Base-by-base conservation (phyloP, 2,888 invertebrate genomes). In the Gerris lacustris region DNA sequence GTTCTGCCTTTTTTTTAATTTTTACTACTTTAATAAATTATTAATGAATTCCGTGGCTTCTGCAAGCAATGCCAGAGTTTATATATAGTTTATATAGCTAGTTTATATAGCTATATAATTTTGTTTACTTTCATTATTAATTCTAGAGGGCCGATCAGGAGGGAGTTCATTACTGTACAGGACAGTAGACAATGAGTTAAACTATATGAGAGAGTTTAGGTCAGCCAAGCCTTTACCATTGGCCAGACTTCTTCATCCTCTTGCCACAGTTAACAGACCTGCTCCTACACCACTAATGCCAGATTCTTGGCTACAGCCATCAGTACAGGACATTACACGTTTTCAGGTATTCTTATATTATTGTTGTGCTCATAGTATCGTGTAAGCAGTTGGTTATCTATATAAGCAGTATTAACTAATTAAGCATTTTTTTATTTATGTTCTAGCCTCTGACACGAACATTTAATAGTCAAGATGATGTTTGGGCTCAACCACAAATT, bases 111-210 rank as follows among this genome's bases (percentile, higher is more conserved):
- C 31, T 31, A 1, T 31, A 31, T 31, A 1, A 31, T 31, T 31
- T 31, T 31, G 31, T 31, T 31, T 2, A 31, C 31, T 31, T 31
- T 31, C 4, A 31, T 31, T 31, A 31, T 31, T 31, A 31, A 31
- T 31, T 31, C 31, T 31, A 64, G 64, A 64, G 6, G 17, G 18
- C 9, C 17, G 64, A n/a, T 64, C 17, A 18, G 9, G 18, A n/a
- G 64, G 11, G 9, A 18, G 64, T 2, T 64, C 64, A 11, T 17
- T 64, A 64, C 64, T 64, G 64, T 64, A 64, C 64, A 64, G 64
- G 17, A 64, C 64, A 64, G 31, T 64, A 64, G 64, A 64, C 31
- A 64, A 64, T 64, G 18, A 64, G 11, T 11, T 15, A 55, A 9
- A 55, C 55, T 55, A 55, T 15, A 55, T 55, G 55, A 55, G 55